Base-by-base conservation (phyloP, 2,113 vertebrate genomes). In the Limanda limanda region DNA sequence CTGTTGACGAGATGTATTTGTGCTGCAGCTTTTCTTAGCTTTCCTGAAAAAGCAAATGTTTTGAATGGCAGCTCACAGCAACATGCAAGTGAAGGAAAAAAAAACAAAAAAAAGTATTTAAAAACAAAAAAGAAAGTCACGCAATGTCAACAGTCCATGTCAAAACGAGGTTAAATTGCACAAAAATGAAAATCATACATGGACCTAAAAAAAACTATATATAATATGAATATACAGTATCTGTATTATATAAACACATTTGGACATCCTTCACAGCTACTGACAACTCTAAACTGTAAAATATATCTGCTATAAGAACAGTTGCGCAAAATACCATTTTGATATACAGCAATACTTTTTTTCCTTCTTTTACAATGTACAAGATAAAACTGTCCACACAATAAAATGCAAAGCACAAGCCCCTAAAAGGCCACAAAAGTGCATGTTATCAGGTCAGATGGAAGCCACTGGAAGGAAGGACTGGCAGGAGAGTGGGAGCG, bases 351-450 rank as follows among this genome's bases (percentile, higher is more conserved):
- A 94, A 93, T 91, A 92, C 88, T 85, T 73, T 75, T 82, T 82
- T 54, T 48, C 40, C 51, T 54, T 77, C 78, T 85, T 84, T 91
- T 83, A 83, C 79, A 93, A 90, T 91, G 81, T 93, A 93, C 88
- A 92, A 79, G 78, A 86, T 89, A 58, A 78, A 86, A 88, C 81
- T 85, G 76, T 89, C 83, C 84, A 81, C 90, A 91, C 89, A 82
- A 78, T 58, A 88, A 90, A 89, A 89, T 89, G 83, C 86, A 87
- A 92, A 88, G 92, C 85, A 85, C 88, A 93, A 92, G 91, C 93
- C 85, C 85, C 51, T 59, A 84, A 87, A 94, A 95, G 94, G 96
- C 94, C 93, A 95, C 91, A 94, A 96, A 96, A 97, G 96, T 97
- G 95, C 95, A 94, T 87, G 86, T 89, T 96, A 92, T 91, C 85